Base-by-base conservation (phyloP, 2,797 vertebrate species). In the Sphenopsis melanotis region DNA sequence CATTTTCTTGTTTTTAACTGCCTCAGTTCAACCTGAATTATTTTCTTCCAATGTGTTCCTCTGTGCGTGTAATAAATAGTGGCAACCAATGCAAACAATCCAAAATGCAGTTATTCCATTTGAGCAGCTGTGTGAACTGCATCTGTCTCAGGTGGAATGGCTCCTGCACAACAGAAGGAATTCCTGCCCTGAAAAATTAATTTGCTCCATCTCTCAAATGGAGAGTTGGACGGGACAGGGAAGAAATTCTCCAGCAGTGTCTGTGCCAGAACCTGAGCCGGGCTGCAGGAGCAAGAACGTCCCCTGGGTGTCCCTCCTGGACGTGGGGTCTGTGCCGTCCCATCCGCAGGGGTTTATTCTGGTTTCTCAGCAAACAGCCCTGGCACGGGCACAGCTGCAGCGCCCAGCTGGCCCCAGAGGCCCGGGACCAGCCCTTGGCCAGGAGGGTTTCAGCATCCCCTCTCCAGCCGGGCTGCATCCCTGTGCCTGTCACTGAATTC, bases 261-360 rank as follows among this genome's bases (percentile, higher is more conserved):
- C 49, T 59, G 6, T 34, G 37, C 49, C 52, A 74, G 53, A 42
- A 27, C 15, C 41, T 21, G 61, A 84, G 89, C 66, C 61, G 53
- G 6, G 36, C 37, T 44, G 42, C 56, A 53, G 49, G 50, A 34
- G 15, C 10, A 15, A 13, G 60, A 53, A 6, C 61, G 22, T 46
- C 15, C 63, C 66, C 26, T 41, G n/a, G 13, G 11, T 11, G 30
- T 37, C 70, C 63, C 18, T 69, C 66, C 77, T 9, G 41, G 11
- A 9, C 1, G 0, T 12, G 78, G 82, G 18, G 18, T 27, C 39
- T 55, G 46, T 21, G n/a, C 59, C 18, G 0, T 11, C 30, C 57
- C 55, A 22, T 7, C 23, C 17, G 50, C 50, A 55, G 52, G 29
- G 29, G 0, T 1, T 72, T 12, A 6, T 4, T 23, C 15, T 30